phyloP scores from a whole-genome alignment of 2,888 invertebrate genomes.

The Dasypogon diadema region DNA sequence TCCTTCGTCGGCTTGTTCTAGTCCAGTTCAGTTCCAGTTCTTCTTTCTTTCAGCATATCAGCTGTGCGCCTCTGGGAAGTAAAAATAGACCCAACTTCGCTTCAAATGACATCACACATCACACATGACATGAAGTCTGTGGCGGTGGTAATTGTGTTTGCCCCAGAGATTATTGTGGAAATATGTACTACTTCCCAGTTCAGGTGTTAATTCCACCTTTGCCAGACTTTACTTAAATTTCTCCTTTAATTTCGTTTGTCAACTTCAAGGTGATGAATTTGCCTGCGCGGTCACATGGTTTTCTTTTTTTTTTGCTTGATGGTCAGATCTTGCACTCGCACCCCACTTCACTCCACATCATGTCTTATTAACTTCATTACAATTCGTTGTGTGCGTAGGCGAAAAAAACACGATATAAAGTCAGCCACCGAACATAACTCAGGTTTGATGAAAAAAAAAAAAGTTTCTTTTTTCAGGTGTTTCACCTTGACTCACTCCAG shows the following conservation, averaged over 20 bases:
- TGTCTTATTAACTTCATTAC: conserved; percentile 17
- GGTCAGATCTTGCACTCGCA: no score
- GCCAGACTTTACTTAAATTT: not conserved
- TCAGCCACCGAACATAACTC: conserved; percentile 16
- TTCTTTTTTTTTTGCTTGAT: conserved; percentile 11
- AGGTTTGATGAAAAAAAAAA: conserved; percentile 32
- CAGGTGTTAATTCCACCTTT: not conserved
- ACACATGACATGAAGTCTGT: no score
- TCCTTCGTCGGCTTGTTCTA: no score
- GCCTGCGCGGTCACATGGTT: not conserved
- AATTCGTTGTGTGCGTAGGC: conserved; percentile 29
- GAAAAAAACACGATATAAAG: not conserved
- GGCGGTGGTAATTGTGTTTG: no score
- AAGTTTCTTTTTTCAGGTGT: conserved; percentile 30
- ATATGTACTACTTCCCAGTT: no score
- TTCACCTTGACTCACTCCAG: conserved; percentile 44
- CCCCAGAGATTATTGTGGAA: no score
- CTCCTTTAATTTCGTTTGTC: not conserved
- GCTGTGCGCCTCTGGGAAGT: no score
- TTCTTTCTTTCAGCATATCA: no score
- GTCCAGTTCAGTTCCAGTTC: no score
- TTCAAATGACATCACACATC: no score
- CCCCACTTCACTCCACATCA: not conserved
- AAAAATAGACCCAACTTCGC: no score
- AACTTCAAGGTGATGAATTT: conserved; percentile 18